Base-by-base conservation (phyloP, 1,140 invertebrate genomes). In the Macrocentrus cingulum region DNA sequence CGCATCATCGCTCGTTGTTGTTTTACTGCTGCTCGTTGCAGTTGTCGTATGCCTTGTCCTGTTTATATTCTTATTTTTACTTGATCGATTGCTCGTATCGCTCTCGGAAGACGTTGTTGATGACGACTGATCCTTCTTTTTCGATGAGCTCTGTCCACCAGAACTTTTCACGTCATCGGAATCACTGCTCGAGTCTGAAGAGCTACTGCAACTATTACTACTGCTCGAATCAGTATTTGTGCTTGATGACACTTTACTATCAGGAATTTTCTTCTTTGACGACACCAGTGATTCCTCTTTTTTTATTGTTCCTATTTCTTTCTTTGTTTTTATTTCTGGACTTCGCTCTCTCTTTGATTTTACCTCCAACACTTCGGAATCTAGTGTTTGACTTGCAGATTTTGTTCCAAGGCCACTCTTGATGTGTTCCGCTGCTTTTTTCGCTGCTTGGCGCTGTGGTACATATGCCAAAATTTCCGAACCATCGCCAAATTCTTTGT, bases 371-470 rank as follows among this genome's bases (percentile, higher is more conserved):
- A 56, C 16, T 34, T 72, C 70, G 0, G 60, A 41, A n/a, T 75
- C 75, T 6, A 64, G 52, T 29, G n/a, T n/a, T n/a, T n/a, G n/a
- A n/a, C 70, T 75, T 66, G 55, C 77, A 67, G 72, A 76, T 63
- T 84, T 81, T 62, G 89, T 89, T 18, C 82, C 84, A 51, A 90
- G 78, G 37, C 89, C 89, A 75, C 88, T 91, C 68, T 94, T 93
- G 36, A 94, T 90, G 68, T 93, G 91, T 64, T 91, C 91, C 8
- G 91, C 91, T 1, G 92, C 92, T 74, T 95, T 95, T 71, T 93
- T 94, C 29, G 92, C 92, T 2, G 92, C 92, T 78, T 93, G 90
- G 34, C 92, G 79, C 71, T 94, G 92, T 0, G 92, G 92, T 32
- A 95, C 92, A 76, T 92, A 92, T 1, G 90, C 86, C 13, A 93